Base-by-base conservation (phyloP, 2,888 invertebrate species). In the Nephrotoma guestfalica region DNA sequence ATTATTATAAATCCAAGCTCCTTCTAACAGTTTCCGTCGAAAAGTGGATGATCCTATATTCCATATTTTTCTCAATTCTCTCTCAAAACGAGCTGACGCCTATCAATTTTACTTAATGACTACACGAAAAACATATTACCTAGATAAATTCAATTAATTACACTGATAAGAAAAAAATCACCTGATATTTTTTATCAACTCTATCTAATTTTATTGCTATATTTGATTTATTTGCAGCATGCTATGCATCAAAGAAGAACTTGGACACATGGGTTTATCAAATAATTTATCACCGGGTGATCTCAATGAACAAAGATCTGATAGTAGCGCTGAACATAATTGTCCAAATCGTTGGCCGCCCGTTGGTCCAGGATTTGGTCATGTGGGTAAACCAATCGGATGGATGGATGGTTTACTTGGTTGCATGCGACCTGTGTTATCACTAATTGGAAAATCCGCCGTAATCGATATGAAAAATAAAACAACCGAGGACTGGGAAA, bases 381-480 rank as follows among this genome's bases (percentile, higher is more conserved):
- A 91, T 88, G 89, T 90, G 13, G 90, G 91, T 89, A 93, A 95
- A 90, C 93, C 94, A 88, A 90, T 91, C 88, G 93, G 94, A 88
- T 96, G 96, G 96, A 94, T 96, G 90, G 95, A 95, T 88, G 97
- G 97, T 0, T 93, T 98, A 87, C 92, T 97, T 88, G 97, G 97
- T 0, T 98, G 98, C 90, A 94, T 98, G 90, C 94, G 96, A 87
- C 97, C 97, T 0, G 95, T 98, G 9, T 93, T 97, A 91, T 95
- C 96, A n/a, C 94, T 98, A 88, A 96, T 98, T 87, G 96, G 96
- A 86, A 97, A 96, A 90, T 94, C 95, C 13, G 93, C 94, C 0
- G 93, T 93, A 11, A 94, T 94, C 89, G 96, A 96, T 89, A 93
- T 94, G 87, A 96, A 95, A 89, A 89, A 89, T 88, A 91, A 89